Evolutionary conservation across 2,888 invertebrate genomes (phyloP).

Genomic region (Rhagonycha lutea): DNA sequence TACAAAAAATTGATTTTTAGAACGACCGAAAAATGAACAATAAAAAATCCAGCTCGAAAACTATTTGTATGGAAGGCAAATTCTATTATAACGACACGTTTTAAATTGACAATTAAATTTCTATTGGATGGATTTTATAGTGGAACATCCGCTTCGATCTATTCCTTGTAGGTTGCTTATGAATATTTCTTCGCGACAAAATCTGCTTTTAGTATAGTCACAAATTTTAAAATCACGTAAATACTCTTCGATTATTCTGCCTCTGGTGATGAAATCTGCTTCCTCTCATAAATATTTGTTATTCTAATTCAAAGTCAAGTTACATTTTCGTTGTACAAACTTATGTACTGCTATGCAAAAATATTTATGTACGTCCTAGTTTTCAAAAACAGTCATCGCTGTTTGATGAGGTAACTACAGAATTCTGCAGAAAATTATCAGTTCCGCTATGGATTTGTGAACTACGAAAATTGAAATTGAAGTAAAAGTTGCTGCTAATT

Average conservation of each 20-base stretch:
- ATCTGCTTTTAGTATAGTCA: neutral
- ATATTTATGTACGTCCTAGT: neutral
- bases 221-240: neutral
- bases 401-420: neutral
- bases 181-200: neutral
- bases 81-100: neutral
- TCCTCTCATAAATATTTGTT: neutral
- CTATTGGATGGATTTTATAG: neutral
- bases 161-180: neutral
- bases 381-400: neutral
- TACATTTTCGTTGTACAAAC: no score
- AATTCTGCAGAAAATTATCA: neutral
- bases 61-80: neutral
- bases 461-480: neutral
- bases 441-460: neutral
- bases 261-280: neutral
- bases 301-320: neutral
- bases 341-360: no score
- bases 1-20: neutral
- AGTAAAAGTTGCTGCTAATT: neutral
- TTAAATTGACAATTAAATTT: neutral
- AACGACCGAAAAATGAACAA: neutral
- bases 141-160: neutral
- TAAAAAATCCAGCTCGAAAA: neutral
- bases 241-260: no score